Evolutionary conservation across 2,113 vertebrate species (phyloP), one percentile per base, ranked within the genome.

Genomic region (Ptyas mucosa): DNA sequence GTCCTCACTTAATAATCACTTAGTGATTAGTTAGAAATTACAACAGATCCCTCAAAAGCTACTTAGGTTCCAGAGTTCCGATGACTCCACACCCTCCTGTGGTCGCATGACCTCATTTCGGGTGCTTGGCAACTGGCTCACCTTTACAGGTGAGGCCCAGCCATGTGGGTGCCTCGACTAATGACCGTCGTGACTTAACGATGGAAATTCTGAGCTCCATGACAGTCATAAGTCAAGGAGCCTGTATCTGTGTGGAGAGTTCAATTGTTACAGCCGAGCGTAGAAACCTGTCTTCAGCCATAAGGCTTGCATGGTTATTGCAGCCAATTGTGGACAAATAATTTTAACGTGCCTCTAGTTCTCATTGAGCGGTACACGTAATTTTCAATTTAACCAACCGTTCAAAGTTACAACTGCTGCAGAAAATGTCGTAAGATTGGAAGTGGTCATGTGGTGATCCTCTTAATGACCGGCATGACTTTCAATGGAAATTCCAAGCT

Each of bases 391-490:
- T n/a, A n/a, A 15, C 23, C 8, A 58, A 26, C 23, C 8, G 3
- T 57, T 26, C 57, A 26, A 26, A 58, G 57, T 26, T 58, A 58
- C 61, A n/a, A 69, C 29, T 0, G 29, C 61, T 14, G 12, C 29
- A 15, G 61, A n/a, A 1, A n/a, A 15, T 5, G 61, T 69, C 0
- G 5, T 69, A 69, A 69, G 61, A 69, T 69, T 69, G 64, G 29
- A 69, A 1, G 0, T 5, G 1, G 29, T 69, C 29, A n/a, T 69
- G 11, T n/a, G 61, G 26, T 29, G 29, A n/a, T 0, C 12, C 64
- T 69, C 29, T n/a, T 69, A n/a, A n/a, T 0, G 5, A n/a, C 64
- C 5, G 4, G 29, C 0, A 0, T 69, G 29, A 69, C 12, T n/a
- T 69, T 12, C 10, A 69, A n/a, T 1, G 4, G 29, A 69, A 69